Percentiles rank a stretch among this genome's conserved stretches.
These are phyloP conservation scores for Periophthalmus magnuspinnatus DNA, from an alignment of 2,797 vertebrate species.

Conservation along the genomic window DNA sequence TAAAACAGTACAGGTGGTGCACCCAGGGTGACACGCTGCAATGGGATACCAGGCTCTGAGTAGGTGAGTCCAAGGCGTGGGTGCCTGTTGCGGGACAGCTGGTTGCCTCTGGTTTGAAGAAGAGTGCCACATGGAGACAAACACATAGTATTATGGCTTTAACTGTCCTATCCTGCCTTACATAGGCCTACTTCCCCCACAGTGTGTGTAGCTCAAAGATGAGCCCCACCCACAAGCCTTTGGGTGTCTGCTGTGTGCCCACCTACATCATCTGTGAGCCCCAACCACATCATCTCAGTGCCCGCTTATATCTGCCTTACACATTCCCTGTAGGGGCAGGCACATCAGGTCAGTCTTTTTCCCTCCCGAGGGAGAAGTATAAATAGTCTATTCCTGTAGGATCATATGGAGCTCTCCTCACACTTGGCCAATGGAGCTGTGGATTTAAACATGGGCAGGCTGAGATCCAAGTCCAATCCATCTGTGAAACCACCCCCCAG, in stretches of 20 bases:
- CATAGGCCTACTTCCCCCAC: not conserved
- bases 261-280: not conserved
- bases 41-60: not conserved
- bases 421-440: conserved; percentile 81
- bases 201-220: not conserved
- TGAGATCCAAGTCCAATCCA: conserved; percentile 68
- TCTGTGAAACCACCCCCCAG: conserved; percentile 36
- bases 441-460: conserved; percentile 71
- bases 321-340: conserved; percentile 24
- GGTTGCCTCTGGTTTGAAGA: conserved; percentile 27
- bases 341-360: conserved; percentile 24
- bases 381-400: not conserved
- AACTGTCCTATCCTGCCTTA: conserved; percentile 24
- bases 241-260: conserved; percentile 1
- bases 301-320: not conserved
- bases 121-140: conserved; percentile 20
- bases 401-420: conserved; percentile 88
- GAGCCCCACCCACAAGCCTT: conserved; percentile 32
- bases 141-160: conserved; percentile 67
- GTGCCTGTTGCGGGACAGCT: conserved; percentile 9
- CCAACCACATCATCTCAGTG: not conserved
- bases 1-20: not conserved
- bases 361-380: not conserved
- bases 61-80: no score
- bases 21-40: not conserved